Evolutionary conservation across 2,888 invertebrate genomes (phyloP), one percentile per base, ranked within the genome.

Genomic region (Nomada lathburiana): DNA sequence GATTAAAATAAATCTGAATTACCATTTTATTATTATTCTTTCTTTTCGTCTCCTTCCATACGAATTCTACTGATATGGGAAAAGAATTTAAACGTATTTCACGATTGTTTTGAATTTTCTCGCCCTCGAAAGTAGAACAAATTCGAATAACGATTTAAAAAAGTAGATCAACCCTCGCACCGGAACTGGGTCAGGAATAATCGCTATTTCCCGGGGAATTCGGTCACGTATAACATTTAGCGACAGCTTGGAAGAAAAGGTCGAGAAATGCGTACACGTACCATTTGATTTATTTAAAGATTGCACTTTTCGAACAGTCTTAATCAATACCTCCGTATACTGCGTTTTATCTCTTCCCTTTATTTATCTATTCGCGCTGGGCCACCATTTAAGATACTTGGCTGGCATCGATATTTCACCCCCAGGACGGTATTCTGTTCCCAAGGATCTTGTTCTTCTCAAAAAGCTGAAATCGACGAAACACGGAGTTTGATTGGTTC

Each of bases 141-240:
- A 82, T 82, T 82, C 67, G 67, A 71, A 72, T 76, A 76, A 76
- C 76, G 83, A 81, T 72, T 81, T 1, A 36, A 80, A 81, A 80
- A 81, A 81, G 57, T 68, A 59, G 68, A 13, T 36, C 68, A 64
- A 52, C 57, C 52, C 26, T 57, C 23, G 42, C 67, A 5, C 13
- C 26, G 44, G 23, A 80, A 81, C 59, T 80, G 47, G 81, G 80
- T 80, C 81, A 79, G 52, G 52, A 59, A 64, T 78, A 63, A 68
- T 57, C 81, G 53, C 57, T 73, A 73, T 80, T 80, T 68, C 67
- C 80, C 62, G 7, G 64, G 71, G 76, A 83, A 82, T 82, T 70
- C 81, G 81, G 74, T 82, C 81, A 57, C 42, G 26, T 63, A 47
- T 59, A 69, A 69, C 74, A 74, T 57, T 64, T 65, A 36, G 26